Evolutionary conservation across 2,888 invertebrate species (phyloP), one percentile per base, ranked within the genome.

Genomic region (Diplazon laetatorius): DNA sequence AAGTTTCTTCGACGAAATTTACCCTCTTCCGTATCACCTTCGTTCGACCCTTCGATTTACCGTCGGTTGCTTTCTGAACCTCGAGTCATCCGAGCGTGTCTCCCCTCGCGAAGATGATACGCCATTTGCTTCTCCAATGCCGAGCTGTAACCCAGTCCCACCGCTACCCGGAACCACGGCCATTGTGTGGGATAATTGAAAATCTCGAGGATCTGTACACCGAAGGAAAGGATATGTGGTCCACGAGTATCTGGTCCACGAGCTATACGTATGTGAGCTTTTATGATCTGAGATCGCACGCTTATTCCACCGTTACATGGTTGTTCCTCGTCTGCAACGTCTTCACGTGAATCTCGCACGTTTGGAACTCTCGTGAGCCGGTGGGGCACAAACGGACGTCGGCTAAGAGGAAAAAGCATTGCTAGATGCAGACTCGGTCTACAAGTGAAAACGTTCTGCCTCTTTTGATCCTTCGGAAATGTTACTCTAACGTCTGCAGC

Each of bases 151-250:
- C 16, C 2, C 42, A 25, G 9, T 30, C 30, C 12, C 12, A 30
- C 30, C 30, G 10, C 25, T 18, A 12, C 6, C 50, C 9, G 42
- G 42, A 16, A 37, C 80, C 76, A 77, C 80, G 73, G 68, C 82
- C 78, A 85, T 87, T 86, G 85, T 86, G 84, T 80, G 84, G 82
- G 84, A 85, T 87, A 87, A 87, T 87, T 87, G 87, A 87, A 87
- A 87, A 86, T 84, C 78, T 81, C 77, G 78, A 74, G 82, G 74
- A 71, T 73, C 74, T 65, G 57, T 65, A 63, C 55, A 66, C 39
- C 65, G 14, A 39, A 50, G 20, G 35, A 18, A 44, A 39, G 69
- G 46, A 25, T 16, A 55, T 6, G 6, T 2, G 4, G 16, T 37
- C n/a, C 20, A 22, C 14, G 48, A 10, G 16, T 35, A 39, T n/a